phyloP scores from a whole-genome alignment of 2,113 vertebrate genomes.

The Hippocampus barbouri region DNA sequence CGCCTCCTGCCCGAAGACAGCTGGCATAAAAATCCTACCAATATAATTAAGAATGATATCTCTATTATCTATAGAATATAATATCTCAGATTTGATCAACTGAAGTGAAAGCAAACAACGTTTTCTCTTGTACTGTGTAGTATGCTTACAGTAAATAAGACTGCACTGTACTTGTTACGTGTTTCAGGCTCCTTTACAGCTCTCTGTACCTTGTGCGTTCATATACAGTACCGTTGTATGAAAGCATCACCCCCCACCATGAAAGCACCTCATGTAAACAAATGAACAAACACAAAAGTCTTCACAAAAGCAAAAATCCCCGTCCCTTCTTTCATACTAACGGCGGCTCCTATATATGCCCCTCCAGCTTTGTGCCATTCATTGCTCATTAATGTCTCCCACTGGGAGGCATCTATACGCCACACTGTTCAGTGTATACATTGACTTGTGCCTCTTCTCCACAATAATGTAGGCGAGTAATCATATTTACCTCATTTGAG shows the following conservation, averaged over 20 bases:
- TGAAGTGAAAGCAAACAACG: too few species aligned
- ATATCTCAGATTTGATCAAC: too few species aligned
- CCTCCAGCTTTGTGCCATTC: conserved; percentile 2
- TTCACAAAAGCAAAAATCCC: conserved; percentile 4
- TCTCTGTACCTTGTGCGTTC: background rate
- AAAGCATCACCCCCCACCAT: background rate
- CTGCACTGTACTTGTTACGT: background rate
- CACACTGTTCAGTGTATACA: conserved; percentile 5
- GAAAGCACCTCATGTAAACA: background rate
- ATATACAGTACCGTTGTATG: background rate
- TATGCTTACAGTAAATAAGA: too few species aligned
- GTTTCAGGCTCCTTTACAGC: background rate
- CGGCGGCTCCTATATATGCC: conserved; percentile 2
- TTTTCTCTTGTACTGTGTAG: too few species aligned
- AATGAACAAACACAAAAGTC: background rate
- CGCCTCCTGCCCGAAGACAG: too few species aligned
- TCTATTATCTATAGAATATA: too few species aligned
- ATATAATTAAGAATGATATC: too few species aligned
- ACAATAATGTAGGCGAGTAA: background rate
- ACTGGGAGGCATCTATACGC: conserved; percentile 7
- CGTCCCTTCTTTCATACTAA: background rate
- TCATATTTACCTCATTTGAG: conserved; percentile 1
- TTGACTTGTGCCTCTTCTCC: background rate
- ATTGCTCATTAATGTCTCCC: conserved; percentile 14
- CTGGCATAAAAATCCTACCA: too few species aligned